These are phyloP conservation scores for Diabrotica balteata DNA, from an alignment of 2,888 invertebrate species.

Conservation along the genomic window DNA sequence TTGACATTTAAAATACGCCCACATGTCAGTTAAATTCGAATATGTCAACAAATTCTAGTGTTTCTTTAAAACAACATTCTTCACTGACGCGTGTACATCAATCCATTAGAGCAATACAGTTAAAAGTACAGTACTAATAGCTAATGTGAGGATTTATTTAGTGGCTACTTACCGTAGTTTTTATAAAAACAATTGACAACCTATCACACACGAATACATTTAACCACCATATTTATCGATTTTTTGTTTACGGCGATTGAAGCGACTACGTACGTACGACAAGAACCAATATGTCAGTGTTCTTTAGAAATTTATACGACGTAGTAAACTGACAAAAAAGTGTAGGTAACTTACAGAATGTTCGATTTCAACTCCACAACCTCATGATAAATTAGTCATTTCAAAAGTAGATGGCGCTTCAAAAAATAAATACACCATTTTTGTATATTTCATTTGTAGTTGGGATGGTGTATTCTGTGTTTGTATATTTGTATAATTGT, in stretches of 20 bases:
- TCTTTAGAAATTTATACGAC: no score
- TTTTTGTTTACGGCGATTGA: constrained; percentile 49
- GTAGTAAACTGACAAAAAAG: no score
- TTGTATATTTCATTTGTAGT: no score
- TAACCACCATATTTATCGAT: constrained; percentile 59
- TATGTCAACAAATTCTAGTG: constrained; percentile 48
- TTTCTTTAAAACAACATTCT: constrained; percentile 45
- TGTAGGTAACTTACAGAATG: no score
- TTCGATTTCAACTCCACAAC: no score
- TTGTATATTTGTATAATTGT: no score
- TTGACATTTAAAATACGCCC: constrained; percentile 58
- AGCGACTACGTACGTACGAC: constrained; percentile 15
- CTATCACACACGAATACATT: constrained; percentile 51
- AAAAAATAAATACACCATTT: no score
- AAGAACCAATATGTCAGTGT: no score
- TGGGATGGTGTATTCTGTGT: no score
- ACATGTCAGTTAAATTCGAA: constrained; percentile 55
- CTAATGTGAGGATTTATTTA: constrained; percentile 15
- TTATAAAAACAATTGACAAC: constrained; percentile 51
- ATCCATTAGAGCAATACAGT: constrained; percentile 8
- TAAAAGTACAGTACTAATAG: constrained; percentile 8
- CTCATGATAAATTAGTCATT: no score
- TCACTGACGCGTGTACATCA: constrained; percentile 1
- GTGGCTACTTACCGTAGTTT: constrained; percentile 51
- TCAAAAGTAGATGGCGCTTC: neutral